These are phyloP conservation scores for Drosophila tristis DNA, from an alignment of 1,140 invertebrate genomes.

Conservation along the genomic window DNA sequence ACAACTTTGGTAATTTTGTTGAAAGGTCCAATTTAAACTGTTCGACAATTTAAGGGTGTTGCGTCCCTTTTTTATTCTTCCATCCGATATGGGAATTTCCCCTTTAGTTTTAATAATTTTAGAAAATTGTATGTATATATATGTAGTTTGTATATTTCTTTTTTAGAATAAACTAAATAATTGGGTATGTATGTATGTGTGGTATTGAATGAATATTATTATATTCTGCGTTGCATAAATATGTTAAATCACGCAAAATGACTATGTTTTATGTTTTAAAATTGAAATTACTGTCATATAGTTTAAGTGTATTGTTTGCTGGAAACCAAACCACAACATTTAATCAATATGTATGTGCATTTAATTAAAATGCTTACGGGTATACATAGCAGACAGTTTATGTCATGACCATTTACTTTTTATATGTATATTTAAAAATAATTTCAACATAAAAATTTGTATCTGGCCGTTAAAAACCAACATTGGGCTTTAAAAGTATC, in stretches of 20 bases:
- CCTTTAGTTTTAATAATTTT: conserved; percentile 28
- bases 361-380: conserved; percentile 64
- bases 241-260: conserved; percentile 44
- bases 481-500: conserved; percentile 51
- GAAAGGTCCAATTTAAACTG: conserved; percentile 42
- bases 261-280: conserved; percentile 37
- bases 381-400: conserved; percentile 60
- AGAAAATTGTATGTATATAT: conserved; percentile 24
- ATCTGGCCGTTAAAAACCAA: conserved; percentile 53
- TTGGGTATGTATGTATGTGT: conserved; percentile 51
- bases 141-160: conserved; percentile 10
- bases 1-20: conserved; percentile 66
- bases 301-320: conserved; percentile 58
- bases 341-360: conserved; percentile 55
- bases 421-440: conserved; percentile 54
- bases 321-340: conserved; percentile 75
- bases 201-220: conserved; percentile 49
- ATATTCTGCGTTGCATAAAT: conserved; percentile 52
- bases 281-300: conserved; percentile 39
- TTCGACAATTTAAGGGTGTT: conserved; percentile 36
- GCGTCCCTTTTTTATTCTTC: conserved; percentile 4
- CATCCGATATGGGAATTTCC: conserved; percentile 22
- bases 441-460: conserved; percentile 38
- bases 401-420: conserved; percentile 40
- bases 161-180: conserved; percentile 44